These are phyloP conservation scores for Tethea ocularis DNA, from an alignment of 2,888 invertebrate genomes.

Conservation along the genomic window DNA sequence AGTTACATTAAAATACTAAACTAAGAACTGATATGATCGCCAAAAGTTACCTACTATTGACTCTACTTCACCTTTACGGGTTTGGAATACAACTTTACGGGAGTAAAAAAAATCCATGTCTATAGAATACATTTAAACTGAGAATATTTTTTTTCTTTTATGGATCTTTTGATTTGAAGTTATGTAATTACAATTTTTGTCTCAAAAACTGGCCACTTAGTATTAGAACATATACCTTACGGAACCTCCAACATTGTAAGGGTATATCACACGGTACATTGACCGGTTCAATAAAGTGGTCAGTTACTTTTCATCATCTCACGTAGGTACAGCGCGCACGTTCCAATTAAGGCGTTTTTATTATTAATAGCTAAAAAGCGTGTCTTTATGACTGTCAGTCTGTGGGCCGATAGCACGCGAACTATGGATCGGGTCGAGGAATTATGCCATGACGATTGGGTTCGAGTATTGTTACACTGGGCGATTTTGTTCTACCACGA, in stretches of 20 bases:
- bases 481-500: neutral
- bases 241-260: slow-evolving; percentile 17
- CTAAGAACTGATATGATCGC: too few relatives aligned
- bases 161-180: too few relatives aligned
- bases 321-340: slow-evolving; percentile 58
- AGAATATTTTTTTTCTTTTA: too few relatives aligned
- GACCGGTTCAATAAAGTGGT: slow-evolving; percentile 53
- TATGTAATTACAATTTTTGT: too few relatives aligned
- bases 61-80: too few relatives aligned
- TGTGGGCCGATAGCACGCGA: slow-evolving; percentile 68
- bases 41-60: too few relatives aligned
- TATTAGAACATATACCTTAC: slow-evolving; percentile 9
- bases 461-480: neutral
- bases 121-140: too few relatives aligned
- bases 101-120: too few relatives aligned
- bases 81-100: too few relatives aligned
- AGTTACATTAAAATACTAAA: too few relatives aligned
- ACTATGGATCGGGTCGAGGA: slow-evolving; percentile 52
- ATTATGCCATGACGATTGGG: slow-evolving; percentile 59
- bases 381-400: slow-evolving; percentile 69
- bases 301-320: slow-evolving; percentile 50
- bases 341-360: slow-evolving; percentile 74
- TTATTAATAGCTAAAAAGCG: slow-evolving; percentile 75
- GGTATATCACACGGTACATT: slow-evolving; percentile 13
- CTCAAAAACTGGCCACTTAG: too few relatives aligned